Conservation (phyloP, 2,113 vertebrate genomes). For the Calidris pugnax region DNA sequence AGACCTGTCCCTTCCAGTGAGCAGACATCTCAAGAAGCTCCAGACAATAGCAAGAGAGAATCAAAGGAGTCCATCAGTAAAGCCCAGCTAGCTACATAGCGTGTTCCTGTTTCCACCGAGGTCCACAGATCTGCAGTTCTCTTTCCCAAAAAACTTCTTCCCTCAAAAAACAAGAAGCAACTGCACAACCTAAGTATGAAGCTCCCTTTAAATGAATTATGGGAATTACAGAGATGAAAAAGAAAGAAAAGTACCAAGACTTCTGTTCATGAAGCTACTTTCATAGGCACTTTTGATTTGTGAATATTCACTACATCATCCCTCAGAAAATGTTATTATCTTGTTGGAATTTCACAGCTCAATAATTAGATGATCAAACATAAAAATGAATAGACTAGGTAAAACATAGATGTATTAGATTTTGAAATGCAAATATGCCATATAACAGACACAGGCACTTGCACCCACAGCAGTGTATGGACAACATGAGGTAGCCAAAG, state of each 20-base stretch:
- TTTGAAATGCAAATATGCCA: background rate
- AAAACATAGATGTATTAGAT: background rate
- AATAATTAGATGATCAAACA: background rate
- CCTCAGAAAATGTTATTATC: background rate
- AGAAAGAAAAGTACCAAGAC: background rate
- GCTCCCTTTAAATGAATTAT: background rate
- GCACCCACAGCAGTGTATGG: background rate
- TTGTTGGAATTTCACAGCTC: background rate
- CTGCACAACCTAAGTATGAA: background rate
- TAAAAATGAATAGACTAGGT: background rate
- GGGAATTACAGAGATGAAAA: background rate
- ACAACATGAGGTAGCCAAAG: background rate
- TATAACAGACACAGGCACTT: background rate
- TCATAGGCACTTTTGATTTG: background rate
- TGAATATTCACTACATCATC: background rate
- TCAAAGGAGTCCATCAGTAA: background rate
- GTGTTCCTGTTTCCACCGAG: background rate
- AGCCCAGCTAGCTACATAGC: fast-evolving
- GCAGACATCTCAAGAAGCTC: background rate
- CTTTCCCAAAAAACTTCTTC: background rate
- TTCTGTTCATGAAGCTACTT: background rate
- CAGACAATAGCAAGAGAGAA: background rate
- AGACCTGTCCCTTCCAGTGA: background rate
- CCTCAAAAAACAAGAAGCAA: background rate
- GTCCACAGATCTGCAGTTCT: background rate